Evolutionary conservation across 2,113 vertebrate genomes (phyloP).

Genomic region (Glaucomys volans): DNA sequence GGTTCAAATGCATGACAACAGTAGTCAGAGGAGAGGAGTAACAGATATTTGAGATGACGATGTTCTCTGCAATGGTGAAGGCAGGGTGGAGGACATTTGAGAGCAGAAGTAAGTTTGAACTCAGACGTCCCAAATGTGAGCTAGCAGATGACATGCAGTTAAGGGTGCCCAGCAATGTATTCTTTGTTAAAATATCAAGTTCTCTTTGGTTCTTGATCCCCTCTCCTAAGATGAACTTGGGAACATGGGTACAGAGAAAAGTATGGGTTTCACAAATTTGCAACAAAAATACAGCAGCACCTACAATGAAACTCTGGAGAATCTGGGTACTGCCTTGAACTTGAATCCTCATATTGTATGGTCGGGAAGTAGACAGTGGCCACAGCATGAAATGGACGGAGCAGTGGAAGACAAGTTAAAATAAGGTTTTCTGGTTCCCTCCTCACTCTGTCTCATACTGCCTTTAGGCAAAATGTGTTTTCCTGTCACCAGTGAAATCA

Average conservation of each 20-base stretch:
- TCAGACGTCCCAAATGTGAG: accelerated
- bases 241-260: neutral
- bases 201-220: neutral
- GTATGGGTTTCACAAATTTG: neutral
- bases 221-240: neutral
- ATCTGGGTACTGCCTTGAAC: neutral
- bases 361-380: no score
- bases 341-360: neutral
- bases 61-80: neutral
- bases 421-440: neutral
- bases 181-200: neutral
- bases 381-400: neutral
- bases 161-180: neutral
- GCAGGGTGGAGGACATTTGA: neutral
- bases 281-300: neutral
- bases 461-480: neutral
- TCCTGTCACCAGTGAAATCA: neutral
- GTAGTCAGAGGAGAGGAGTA: neutral
- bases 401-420: accelerated
- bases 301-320: no score
- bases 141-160: no score
- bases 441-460: neutral
- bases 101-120: neutral
- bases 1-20: accelerated
- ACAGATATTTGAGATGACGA: neutral